These are phyloP conservation scores for Silurus glanis DNA, from an alignment of 2,113 vertebrate species.

Conservation along the genomic window DNA sequence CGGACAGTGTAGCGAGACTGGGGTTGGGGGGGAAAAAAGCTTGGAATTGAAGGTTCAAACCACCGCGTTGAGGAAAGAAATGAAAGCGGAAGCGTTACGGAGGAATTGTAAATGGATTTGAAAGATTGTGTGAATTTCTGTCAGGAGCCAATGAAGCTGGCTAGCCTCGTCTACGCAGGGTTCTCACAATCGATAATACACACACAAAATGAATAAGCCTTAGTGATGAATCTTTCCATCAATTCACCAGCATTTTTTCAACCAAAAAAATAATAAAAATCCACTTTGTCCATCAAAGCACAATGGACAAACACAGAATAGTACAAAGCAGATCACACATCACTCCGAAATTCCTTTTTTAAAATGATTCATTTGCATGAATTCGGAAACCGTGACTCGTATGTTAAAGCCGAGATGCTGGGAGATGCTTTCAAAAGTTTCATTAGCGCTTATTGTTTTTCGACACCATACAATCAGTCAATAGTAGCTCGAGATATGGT, in stretches of 20 bases:
- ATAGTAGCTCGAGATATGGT: too few species aligned
- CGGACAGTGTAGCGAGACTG: background rate
- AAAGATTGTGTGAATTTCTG: background rate
- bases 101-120: background rate
- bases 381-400: background rate
- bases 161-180: background rate
- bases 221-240: background rate
- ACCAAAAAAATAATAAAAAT: background rate
- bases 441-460: too few species aligned
- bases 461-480: too few species aligned
- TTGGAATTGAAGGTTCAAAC: background rate
- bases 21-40: background rate
- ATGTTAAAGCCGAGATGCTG: background rate
- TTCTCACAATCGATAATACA: background rate
- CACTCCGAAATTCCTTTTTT: background rate
- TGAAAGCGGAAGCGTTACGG: background rate
- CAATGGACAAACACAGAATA: background rate
- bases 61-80: background rate
- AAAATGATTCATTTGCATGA: background rate
- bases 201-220: background rate
- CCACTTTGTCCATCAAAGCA: conserved; percentile 12
- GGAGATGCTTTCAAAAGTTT: background rate
- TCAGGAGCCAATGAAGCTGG: background rate
- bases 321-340: background rate
- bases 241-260: background rate